Evolutionary conservation across 2,888 invertebrate species (phyloP), one percentile per base, ranked within the genome.

Genomic region (Labia minor): DNA sequence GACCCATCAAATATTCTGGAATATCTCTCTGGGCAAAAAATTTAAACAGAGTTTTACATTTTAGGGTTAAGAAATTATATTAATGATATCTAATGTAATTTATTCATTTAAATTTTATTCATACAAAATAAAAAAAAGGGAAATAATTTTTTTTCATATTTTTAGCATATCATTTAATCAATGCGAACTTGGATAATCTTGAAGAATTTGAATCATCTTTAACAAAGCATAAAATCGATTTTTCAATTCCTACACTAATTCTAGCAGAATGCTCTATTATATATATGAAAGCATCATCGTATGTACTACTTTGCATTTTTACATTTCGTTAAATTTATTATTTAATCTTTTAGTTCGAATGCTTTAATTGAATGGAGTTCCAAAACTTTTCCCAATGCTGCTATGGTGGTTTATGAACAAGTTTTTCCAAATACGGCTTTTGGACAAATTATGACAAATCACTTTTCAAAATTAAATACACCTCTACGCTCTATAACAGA

Each of bases 311-410:
- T n/a, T n/a, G n/a, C n/a, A n/a, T n/a, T n/a, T n/a, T n/a, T 26
- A 3, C 26, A 6, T 26, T 26, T 26, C 26, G 8, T 26, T 26
- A 26, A 26, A 8, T 8, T 26, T 6, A 26, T 26, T 26, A 26
- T 8, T 26, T 26, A 26, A 26, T 6, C 26, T 26, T 26, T 26
- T 26, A 49, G 49, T 49, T 49, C 49, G n/a, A 49, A 16, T n/a
- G 49, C 49, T 49, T 49, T 49, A 49, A 49, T 49, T n/a, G 49
- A 49, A 49, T 49, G 49, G 49, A n/a, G n/a, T n/a, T 11, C 49
- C 3, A 49, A 49, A 49, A 49, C 14, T n/a, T 49, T 49, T 49
- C n/a, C 49, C 3, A 49, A 49, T 49, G 4, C 49, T 16, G 49
- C 49, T 49, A n/a, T 49, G 16, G 49, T 49, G 4, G 49, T 49